A percentile compares a stretch with the other conserved stretches of the same genome.
phyloP scores from a whole-genome alignment of 2,888 invertebrate genomes.

The Homarus gammarus region DNA sequence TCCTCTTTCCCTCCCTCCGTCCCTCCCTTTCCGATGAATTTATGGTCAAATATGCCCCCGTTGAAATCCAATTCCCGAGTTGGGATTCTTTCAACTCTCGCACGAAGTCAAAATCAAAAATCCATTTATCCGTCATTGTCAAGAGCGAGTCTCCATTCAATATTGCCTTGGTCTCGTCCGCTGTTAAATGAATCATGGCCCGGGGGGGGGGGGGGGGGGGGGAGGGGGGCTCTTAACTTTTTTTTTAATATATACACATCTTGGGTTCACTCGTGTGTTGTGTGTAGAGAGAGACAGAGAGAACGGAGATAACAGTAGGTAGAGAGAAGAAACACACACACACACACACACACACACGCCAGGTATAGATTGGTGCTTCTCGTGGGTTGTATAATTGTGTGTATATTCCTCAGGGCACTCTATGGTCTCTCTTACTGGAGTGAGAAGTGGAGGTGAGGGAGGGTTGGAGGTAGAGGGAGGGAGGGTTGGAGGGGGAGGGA shows the following conservation, averaged over 20 bases:
- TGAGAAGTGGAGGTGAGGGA: too few relatives aligned
- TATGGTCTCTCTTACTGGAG: too few relatives aligned
- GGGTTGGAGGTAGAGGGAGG: too few relatives aligned
- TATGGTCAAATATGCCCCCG: conserved; percentile 64
- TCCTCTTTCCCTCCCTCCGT: neutral
- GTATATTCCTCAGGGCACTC: too few relatives aligned
- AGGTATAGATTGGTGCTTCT: too few relatives aligned
- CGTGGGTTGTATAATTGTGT: too few relatives aligned
- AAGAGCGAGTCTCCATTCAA: conserved; percentile 54
- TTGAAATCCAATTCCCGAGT: conserved; percentile 61
- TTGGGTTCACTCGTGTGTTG: neutral
- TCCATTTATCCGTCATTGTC: conserved; percentile 69
- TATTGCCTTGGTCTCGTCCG: conserved; percentile 46
- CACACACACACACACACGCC: too few relatives aligned
- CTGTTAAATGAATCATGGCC: conserved; percentile 45
- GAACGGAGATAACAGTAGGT: neutral
- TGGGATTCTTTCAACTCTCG: conserved; percentile 59
- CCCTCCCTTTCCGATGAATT: conserved; percentile 35
- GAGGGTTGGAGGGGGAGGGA: too few relatives aligned
- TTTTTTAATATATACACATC: conserved; percentile 12
- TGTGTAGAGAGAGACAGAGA: neutral
- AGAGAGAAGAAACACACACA: too few relatives aligned
- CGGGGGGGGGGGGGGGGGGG: too few relatives aligned
- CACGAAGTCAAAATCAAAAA: conserved; percentile 67
- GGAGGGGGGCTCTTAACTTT: too few relatives aligned